Evolutionary conservation across 2,888 invertebrate species (phyloP).

Genomic region (Drosophila testacea): DNA sequence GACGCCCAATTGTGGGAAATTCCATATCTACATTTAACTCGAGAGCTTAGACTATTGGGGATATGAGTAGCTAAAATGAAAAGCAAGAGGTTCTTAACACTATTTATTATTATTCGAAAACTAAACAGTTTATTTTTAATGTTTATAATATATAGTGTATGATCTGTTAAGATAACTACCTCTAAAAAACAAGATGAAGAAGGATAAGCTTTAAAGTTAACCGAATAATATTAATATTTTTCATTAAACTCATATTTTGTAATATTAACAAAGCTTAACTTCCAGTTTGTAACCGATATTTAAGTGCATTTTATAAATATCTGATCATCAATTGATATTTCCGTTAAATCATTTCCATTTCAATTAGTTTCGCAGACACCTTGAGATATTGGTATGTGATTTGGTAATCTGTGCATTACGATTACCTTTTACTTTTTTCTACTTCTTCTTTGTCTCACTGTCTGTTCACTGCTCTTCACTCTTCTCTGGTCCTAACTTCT

Average conservation of each 20-base stretch:
- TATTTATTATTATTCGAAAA: neutral
- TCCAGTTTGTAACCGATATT: neutral
- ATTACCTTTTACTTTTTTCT: slow-evolving; percentile 48
- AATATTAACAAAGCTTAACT: neutral
- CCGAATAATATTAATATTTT: no score
- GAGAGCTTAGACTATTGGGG: neutral
- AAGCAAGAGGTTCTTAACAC: neutral
- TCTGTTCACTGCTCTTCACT: neutral
- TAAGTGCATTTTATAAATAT: neutral
- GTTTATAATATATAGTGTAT: no score
- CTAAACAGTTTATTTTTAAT: neutral
- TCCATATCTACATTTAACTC: slow-evolving; percentile 8
- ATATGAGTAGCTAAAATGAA: neutral
- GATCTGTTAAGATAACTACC: no score
- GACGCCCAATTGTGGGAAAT: slow-evolving; percentile 42
- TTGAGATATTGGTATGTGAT: slow-evolving; percentile 31
- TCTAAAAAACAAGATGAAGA: no score
- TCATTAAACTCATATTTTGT: neutral
- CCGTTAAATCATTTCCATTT: slow-evolving; percentile 8
- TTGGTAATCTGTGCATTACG: slow-evolving; percentile 36
- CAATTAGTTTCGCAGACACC: slow-evolving; percentile 13
- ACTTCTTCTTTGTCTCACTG: slow-evolving; percentile 6
- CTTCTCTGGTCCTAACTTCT: neutral
- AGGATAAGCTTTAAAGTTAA: no score
- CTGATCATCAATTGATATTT: neutral